Evolutionary conservation across 1,140 invertebrate genomes (phyloP).

Genomic region (Sycophaga agraensis): DNA sequence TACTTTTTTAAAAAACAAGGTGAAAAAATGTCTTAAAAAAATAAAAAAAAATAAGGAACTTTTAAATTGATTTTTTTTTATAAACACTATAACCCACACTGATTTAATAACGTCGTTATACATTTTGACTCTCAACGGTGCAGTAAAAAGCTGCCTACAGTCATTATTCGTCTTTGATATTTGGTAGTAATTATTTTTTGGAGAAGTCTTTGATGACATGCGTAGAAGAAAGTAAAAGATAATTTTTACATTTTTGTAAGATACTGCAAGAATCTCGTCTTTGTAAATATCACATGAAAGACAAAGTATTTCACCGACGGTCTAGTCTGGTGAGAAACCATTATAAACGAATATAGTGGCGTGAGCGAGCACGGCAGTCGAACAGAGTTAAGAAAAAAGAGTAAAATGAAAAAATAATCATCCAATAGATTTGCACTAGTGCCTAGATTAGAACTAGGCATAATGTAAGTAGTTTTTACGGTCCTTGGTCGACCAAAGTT

Average conservation of each 20-base stretch:
- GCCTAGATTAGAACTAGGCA: conserved; percentile 8
- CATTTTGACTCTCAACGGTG: too few relatives aligned
- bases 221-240: not conserved
- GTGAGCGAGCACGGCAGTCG: not conserved
- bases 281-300: not conserved
- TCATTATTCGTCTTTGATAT: not conserved
- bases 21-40: conserved; percentile 23
- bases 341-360: not conserved
- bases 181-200: not conserved
- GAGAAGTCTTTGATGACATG: not conserved
- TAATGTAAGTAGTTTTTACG: too few relatives aligned
- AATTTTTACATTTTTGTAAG: conserved; percentile 5
- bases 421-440: conserved; percentile 11
- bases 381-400: not conserved
- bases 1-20: conserved; percentile 35
- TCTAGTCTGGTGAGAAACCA: not conserved
- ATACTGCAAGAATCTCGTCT: too few relatives aligned
- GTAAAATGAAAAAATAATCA: not conserved
- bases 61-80: conserved; percentile 16
- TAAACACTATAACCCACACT: not conserved
- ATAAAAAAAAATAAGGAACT: conserved; percentile 20
- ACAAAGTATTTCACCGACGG: not conserved
- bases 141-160: too few relatives aligned
- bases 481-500: too few relatives aligned
- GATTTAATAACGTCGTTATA: too few relatives aligned